phyloP scores from a whole-genome alignment of 2,797 vertebrate genomes.

The Pipistrellus pygmaeus region DNA sequence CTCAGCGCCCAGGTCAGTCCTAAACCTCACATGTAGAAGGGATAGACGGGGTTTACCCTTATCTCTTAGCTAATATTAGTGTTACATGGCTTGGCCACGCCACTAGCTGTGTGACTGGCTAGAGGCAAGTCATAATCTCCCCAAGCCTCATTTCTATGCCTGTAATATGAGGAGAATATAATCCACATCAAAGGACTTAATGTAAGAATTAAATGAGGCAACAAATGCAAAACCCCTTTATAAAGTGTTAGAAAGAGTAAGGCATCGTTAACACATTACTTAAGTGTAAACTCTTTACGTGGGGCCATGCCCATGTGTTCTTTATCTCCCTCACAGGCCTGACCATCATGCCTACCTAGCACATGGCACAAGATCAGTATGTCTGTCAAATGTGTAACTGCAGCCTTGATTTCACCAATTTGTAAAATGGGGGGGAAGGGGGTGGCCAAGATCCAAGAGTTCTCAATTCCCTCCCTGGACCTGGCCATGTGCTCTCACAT shows the following conservation, averaged over 20 bases:
- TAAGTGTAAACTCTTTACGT: neutral
- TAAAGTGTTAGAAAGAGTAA: conserved; percentile 22
- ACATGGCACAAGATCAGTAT: conserved; percentile 1
- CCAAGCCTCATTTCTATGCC: neutral
- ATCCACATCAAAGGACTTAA: neutral
- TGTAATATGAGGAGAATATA: conserved; percentile 39
- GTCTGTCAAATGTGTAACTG: conserved; percentile 22
- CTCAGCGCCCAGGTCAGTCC: neutral
- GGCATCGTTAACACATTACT: neutral
- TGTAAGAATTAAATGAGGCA: conserved; percentile 23
- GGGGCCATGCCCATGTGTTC: neutral
- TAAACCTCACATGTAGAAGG: neutral
- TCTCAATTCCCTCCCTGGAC: neutral
- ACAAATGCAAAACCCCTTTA: conserved; percentile 5
- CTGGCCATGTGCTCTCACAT: neutral
- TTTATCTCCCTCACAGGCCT: neutral
- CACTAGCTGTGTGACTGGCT: neutral
- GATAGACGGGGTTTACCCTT: neutral
- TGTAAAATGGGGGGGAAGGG: conserved; percentile 23
- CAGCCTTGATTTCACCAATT: conserved; percentile 34
- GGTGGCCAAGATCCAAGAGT: neutral
- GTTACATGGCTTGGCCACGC: neutral
- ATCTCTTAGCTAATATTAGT: conserved; percentile 26
- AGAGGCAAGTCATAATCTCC: conserved; percentile 39
- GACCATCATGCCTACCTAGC: neutral